Percentiles rank a stretch among this genome's conserved stretches.
These are phyloP conservation scores for Adelphocoris suturalis DNA, from an alignment of 2,888 invertebrate genomes.

Conservation along the genomic window DNA sequence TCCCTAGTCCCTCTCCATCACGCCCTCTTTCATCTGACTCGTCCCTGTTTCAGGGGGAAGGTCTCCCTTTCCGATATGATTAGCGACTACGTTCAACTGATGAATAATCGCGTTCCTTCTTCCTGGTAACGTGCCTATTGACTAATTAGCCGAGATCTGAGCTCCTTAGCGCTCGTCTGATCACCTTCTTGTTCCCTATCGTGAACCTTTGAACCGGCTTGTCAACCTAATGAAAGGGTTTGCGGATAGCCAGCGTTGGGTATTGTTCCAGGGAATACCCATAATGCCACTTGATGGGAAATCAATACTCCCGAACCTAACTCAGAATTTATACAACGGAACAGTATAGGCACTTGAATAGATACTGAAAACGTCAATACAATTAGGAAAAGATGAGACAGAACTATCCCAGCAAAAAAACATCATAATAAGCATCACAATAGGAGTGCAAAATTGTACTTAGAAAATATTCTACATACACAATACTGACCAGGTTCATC, in stretches of 20 bases:
- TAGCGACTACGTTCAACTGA: slow-evolving; percentile 58
- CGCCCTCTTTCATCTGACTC: slow-evolving; percentile 60
- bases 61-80: slow-evolving; percentile 65
- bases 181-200: slow-evolving; percentile 40
- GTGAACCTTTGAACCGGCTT: not conserved
- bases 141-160: slow-evolving; percentile 68
- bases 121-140: slow-evolving; percentile 58
- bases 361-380: too few species aligned
- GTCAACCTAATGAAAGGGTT: not conserved
- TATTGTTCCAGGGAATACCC: not conserved
- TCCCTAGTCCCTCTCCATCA: slow-evolving; percentile 42
- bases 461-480: too few species aligned
- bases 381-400: too few species aligned
- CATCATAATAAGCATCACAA: too few species aligned
- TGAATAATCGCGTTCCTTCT: slow-evolving; percentile 66
- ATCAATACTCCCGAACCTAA: not conserved
- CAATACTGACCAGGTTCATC: too few species aligned
- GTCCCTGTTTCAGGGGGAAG: not conserved
- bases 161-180: slow-evolving; percentile 59
- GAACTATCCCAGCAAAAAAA: too few species aligned
- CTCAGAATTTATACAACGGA: too few species aligned
- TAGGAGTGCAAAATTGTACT: too few species aligned
- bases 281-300: not conserved
- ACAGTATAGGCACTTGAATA: too few species aligned
- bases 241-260: not conserved